A percentile compares a stretch with the other conserved stretches of the same genome.
Evolutionary conservation across 1,140 invertebrate genomes (phyloP).

Genomic region (Akabosia matsudoensis): DNA sequence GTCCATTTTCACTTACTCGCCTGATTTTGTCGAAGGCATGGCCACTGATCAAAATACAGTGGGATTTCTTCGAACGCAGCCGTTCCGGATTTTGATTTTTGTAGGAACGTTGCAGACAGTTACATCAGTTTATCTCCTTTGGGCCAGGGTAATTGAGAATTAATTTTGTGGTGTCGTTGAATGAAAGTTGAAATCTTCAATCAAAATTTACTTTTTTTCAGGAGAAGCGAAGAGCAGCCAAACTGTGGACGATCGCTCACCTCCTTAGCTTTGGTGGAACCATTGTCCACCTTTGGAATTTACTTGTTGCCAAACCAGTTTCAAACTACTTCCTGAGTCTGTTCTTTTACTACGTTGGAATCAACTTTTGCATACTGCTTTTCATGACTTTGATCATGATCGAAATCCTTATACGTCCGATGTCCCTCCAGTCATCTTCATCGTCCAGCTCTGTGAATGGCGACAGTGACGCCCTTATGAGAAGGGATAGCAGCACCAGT

Average conservation of each 20-base stretch:
- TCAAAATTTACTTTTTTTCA: neutral
- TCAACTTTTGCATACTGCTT: neutral
- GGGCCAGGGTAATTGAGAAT: conserved; percentile 5
- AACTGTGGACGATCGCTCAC: conserved; percentile 2
- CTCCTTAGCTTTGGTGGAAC: neutral
- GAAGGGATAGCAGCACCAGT: neutral
- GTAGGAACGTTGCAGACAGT: neutral
- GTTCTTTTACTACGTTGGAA: conserved; percentile 2
- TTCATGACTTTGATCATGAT: conserved; percentile 20
- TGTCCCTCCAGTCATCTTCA: neutral
- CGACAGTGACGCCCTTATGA: neutral
- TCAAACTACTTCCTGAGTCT: neutral
- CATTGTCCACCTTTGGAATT: neutral
- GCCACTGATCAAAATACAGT: neutral
- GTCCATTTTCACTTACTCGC: neutral
- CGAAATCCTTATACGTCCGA: neutral
- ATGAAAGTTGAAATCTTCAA: neutral
- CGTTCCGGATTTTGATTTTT: neutral
- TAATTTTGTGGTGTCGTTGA: neutral
- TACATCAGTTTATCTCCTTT: neutral
- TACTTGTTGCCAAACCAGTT: conserved; percentile 6
- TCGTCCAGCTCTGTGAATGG: neutral
- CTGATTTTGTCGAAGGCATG: neutral
- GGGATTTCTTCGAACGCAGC: neutral
- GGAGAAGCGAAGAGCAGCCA: conserved; percentile 10